A percentile compares a stretch with the other conserved stretches of the same genome.
phyloP scores from a whole-genome alignment of 2,113 vertebrate genomes.

The Polyodon spathula region DNA sequence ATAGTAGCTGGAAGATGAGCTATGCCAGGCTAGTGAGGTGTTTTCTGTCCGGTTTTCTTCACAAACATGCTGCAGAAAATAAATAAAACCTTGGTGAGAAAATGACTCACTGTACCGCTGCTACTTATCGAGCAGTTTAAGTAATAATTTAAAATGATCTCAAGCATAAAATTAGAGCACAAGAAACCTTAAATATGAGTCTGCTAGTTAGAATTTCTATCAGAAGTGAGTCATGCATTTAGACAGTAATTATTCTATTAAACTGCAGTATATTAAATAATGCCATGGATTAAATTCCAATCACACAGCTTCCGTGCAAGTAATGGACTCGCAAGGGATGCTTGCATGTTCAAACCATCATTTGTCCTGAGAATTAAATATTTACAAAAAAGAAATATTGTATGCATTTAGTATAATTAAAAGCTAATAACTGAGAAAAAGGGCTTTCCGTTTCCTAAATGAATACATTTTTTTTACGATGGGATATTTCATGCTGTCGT shows the following conservation, averaged over 20 bases:
- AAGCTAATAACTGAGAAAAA: conserved; percentile 9
- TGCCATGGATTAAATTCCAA: conserved; percentile 13
- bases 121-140: conserved; percentile 14
- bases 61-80: conserved; percentile 1
- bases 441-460: conserved; percentile 1
- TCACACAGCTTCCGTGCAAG: conserved; percentile 4
- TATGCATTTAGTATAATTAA: conserved; percentile 17
- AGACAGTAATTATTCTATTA: conserved; percentile 15
- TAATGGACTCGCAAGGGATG: conserved; percentile 12
- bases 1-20: neutral
- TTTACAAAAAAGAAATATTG: conserved; percentile 7
- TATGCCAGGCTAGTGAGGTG: neutral
- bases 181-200: conserved; percentile 15
- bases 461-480: conserved; percentile 2
- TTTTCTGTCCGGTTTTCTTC: neutral
- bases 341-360: conserved; percentile 8
- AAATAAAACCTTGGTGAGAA: conserved; percentile 2
- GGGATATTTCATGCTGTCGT: conserved; percentile 4
- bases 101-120: conserved; percentile 3
- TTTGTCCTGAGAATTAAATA: conserved; percentile 11
- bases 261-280: conserved; percentile 13
- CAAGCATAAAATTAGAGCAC: conserved; percentile 22
- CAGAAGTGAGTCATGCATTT: conserved; percentile 25
- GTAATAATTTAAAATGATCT: conserved; percentile 17
- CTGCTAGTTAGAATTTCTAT: conserved; percentile 16